These are phyloP conservation scores for Anolis sagrei DNA, from an alignment of 2,113 vertebrate species.

Conservation along the genomic window DNA sequence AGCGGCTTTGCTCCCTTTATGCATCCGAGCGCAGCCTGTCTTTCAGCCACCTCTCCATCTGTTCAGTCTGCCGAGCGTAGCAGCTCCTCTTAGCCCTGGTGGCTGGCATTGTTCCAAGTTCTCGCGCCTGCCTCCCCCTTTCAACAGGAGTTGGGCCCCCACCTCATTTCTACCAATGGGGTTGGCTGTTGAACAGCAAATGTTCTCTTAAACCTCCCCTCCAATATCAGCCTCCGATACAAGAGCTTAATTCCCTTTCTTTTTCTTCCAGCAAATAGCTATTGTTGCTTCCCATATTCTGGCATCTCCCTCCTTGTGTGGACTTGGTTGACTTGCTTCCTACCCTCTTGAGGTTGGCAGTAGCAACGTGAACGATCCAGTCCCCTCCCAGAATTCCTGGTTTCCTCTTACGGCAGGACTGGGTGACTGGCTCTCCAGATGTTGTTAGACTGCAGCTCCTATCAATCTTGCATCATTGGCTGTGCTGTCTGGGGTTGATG, in stretches of 20 bases:
- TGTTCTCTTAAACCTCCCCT: too few relatives aligned
- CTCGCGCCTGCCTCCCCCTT: background rate
- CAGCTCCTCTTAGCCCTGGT: background rate
- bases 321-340: background rate
- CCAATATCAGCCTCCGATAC: too few relatives aligned
- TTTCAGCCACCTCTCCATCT: background rate
- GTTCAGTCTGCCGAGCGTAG: constrained; percentile 11
- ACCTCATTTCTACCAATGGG: background rate
- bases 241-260: background rate
- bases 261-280: background rate
- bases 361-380: background rate
- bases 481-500: too few relatives aligned
- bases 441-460: too few relatives aligned
- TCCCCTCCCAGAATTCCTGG: too few relatives aligned
- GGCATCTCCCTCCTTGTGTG: background rate
- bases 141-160: background rate
- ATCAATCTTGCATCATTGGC: too few relatives aligned
- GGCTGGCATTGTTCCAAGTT: background rate
- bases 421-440: too few relatives aligned
- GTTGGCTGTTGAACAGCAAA: constrained; percentile 6
- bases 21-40: too few relatives aligned
- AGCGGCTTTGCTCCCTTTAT: background rate
- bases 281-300: background rate
- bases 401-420: too few relatives aligned
- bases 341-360: background rate